Evolutionary conservation across 1,140 invertebrate species (phyloP).

Genomic region (Drosophila nigromelanica): DNA sequence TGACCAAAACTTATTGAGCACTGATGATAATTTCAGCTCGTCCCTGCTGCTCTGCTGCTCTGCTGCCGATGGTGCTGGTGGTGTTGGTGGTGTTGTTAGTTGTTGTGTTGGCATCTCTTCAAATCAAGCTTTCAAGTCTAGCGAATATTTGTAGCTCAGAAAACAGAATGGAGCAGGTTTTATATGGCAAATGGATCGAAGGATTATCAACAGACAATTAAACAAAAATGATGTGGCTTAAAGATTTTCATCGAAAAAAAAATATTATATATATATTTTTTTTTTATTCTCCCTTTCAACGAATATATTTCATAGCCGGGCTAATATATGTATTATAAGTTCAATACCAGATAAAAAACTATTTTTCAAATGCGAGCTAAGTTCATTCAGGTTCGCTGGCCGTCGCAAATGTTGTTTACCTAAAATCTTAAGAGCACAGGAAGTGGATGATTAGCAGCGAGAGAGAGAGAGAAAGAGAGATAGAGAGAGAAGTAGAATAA

Average conservation of each 20-base stretch:
- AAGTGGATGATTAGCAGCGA: conserved; percentile 52
- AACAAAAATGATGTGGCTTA: too few species aligned
- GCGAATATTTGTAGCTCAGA: neutral
- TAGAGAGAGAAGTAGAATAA: conserved; percentile 25
- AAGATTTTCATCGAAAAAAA: too few species aligned
- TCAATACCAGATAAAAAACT: too few species aligned
- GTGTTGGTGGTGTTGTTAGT: conserved; percentile 13
- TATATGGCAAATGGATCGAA: neutral
- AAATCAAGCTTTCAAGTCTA: neutral
- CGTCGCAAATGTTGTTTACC: conserved; percentile 67
- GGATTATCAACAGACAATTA: neutral
- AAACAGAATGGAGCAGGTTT: conserved; percentile 22
- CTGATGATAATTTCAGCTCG: conserved; percentile 41
- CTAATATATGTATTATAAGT: too few species aligned
- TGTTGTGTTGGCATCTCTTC: conserved; percentile 35
- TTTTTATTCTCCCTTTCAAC: too few species aligned
- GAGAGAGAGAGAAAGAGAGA: neutral
- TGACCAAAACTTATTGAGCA: conserved; percentile 72
- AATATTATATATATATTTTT: too few species aligned
- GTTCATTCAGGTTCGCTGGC: conserved; percentile 34
- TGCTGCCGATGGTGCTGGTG: neutral
- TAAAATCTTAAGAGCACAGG: conserved; percentile 73
- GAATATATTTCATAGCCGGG: too few species aligned
- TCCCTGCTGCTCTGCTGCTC: conserved; percentile 11
- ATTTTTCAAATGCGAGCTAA: neutral